A percentile compares a stretch with the other conserved stretches of the same genome.
Evolutionary conservation across 2,797 vertebrate species (phyloP).

Genomic region (Xerus rutilus): DNA sequence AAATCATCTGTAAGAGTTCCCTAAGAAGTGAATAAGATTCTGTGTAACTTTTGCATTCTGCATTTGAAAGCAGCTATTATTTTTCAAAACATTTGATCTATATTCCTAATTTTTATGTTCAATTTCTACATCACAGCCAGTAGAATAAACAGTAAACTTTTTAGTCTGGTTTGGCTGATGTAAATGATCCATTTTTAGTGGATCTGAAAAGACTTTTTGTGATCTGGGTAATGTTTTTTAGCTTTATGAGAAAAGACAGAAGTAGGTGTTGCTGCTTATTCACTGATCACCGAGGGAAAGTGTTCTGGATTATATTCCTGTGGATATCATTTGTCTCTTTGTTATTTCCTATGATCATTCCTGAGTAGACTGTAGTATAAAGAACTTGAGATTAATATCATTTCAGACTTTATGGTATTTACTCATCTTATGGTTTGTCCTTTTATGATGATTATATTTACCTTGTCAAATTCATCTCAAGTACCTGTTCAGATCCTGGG

Average conservation of each 20-base stretch:
- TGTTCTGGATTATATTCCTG: background rate
- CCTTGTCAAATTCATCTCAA: slow-evolving; percentile 60
- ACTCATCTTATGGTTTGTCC: background rate
- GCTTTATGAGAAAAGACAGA: slow-evolving; percentile 32
- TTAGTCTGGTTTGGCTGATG: background rate
- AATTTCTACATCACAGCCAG: background rate
- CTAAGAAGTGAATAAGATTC: background rate
- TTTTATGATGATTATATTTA: slow-evolving; percentile 61
- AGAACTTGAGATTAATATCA: background rate
- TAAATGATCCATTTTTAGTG: background rate
- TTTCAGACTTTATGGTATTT: slow-evolving; percentile 32
- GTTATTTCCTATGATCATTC: background rate
- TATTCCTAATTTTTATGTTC: background rate
- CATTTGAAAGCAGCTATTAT: background rate
- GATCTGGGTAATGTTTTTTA: background rate
- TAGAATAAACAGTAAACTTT: background rate
- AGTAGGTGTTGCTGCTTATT: background rate
- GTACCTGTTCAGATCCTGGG: background rate
- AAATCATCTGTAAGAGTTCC: background rate
- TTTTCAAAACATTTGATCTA: background rate
- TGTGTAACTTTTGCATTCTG: background rate
- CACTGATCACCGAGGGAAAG: background rate
- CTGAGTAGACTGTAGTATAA: background rate
- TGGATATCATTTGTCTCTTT: slow-evolving; percentile 28
- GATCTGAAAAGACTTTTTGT: background rate